These are phyloP conservation scores for Tipula vernalis DNA, from an alignment of 2,888 invertebrate genomes.

Conservation along the genomic window DNA sequence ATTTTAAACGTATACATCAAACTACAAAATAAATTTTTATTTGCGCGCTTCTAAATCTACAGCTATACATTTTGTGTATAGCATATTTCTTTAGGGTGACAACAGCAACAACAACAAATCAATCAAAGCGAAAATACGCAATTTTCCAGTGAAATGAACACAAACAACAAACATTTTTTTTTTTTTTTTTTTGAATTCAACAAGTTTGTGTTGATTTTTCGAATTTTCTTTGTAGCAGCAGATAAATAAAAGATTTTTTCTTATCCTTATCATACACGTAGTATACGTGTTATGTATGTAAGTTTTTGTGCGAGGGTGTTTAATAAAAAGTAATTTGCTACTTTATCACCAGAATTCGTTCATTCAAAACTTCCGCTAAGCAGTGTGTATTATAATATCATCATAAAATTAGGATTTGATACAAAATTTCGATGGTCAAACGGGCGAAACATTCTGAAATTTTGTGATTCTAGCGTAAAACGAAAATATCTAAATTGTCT, in stretches of 20 bases:
- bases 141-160: neutral
- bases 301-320: neutral
- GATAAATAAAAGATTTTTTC: neutral
- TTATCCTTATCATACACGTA: neutral
- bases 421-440: neutral
- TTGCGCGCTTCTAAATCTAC: neutral
- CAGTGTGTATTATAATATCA: neutral
- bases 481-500: no score
- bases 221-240: neutral
- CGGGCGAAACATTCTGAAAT: no score
- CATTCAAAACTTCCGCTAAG: neutral
- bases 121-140: neutral
- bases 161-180: neutral
- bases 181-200: neutral
- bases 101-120: neutral
- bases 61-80: neutral
- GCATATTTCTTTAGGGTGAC: neutral
- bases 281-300: neutral
- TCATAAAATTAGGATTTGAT: neutral
- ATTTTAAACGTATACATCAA: neutral
- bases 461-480: no score
- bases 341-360: neutral
- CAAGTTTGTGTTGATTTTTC: neutral
- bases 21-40: neutral
- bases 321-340: neutral